Evolutionary conservation across 2,888 invertebrate species (phyloP), one percentile per base, ranked within the genome.

Genomic region (Dolichomitus sp.): DNA sequence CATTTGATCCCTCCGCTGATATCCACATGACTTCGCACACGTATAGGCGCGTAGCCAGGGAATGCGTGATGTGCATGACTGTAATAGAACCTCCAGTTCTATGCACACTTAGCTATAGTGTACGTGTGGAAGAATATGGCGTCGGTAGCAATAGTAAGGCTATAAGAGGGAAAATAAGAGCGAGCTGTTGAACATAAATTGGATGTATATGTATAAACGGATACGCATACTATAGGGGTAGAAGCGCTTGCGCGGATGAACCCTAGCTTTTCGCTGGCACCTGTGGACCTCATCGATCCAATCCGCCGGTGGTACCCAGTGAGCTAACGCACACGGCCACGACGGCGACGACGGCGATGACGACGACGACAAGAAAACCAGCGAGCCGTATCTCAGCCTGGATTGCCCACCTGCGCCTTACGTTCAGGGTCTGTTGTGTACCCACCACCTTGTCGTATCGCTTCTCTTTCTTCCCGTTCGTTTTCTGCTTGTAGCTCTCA

Each of bases 211-310:
- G 19, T 65, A 59, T 11, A 66, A 52, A 63, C 45, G 42, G 40
- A 59, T 57, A 75, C 69, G 50, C 69, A 59, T 65, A 52, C 57
- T 70, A 69, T 54, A 75, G 83, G 85, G 78, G 79, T 80, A 84
- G 87, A 85, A 85, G 90, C 93, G 93, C 93, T 88, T 93, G 93
- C 93, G 93, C 92, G 89, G 86, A 88, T 87, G 85, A 87, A 86
- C 87, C 83, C 66, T 85, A 86, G 86, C 87, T 74, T 72, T 81
- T 80, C 65, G 76, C 89, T 87, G 88, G 93, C 92, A 93, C 92
- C 93, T 93, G 93, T 93, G 92, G 93, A 93, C 93, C 91, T 90
- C 92, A 93, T 93, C 92, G 93, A 93, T 93, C 93, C 89, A 76
- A 87, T 80, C 73, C 83, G 86, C 81, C 85, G 88, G 85, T 85